Evolutionary conservation across 2,113 vertebrate genomes (phyloP).

Genomic region (Ploceus nigricollis): DNA sequence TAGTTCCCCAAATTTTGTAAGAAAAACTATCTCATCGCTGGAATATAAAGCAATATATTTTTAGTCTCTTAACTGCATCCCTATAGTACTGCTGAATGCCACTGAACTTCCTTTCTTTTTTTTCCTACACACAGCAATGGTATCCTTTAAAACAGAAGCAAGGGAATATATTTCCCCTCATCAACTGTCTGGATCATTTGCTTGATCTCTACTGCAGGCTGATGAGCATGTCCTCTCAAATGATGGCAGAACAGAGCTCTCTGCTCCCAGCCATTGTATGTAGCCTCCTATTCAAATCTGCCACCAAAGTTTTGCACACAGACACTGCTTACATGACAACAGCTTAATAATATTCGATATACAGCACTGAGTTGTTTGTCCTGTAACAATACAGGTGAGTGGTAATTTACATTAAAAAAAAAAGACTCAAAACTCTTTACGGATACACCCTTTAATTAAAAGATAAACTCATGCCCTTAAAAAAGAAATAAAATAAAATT

Average conservation of each 20-base stretch:
- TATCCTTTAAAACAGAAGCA: not conserved
- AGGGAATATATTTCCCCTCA: not conserved
- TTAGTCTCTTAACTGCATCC: not conserved
- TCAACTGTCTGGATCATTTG: not conserved
- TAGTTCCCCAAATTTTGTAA: not conserved
- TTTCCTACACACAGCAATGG: not conserved
- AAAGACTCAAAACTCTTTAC: not conserved
- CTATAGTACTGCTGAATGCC: not conserved
- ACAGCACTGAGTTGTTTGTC: not conserved
- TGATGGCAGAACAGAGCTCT: not conserved
- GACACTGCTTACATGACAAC: not conserved
- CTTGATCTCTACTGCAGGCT: not conserved
- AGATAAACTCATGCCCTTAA: not conserved
- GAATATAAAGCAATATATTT: not conserved
- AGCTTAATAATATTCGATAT: not conserved
- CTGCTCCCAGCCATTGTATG: not conserved
- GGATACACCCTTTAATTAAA: not conserved
- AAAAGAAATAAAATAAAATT: not conserved
- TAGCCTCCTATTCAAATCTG: not conserved
- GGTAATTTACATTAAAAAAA: not conserved
- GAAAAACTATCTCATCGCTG: not conserved
- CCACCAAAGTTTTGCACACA: not conserved
- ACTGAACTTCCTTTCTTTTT: not conserved
- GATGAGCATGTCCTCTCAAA: fast-evolving
- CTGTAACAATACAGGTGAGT: not conserved